Conservation (phyloP, 1,140 invertebrate species). For the Pteromalus puparum region DNA sequence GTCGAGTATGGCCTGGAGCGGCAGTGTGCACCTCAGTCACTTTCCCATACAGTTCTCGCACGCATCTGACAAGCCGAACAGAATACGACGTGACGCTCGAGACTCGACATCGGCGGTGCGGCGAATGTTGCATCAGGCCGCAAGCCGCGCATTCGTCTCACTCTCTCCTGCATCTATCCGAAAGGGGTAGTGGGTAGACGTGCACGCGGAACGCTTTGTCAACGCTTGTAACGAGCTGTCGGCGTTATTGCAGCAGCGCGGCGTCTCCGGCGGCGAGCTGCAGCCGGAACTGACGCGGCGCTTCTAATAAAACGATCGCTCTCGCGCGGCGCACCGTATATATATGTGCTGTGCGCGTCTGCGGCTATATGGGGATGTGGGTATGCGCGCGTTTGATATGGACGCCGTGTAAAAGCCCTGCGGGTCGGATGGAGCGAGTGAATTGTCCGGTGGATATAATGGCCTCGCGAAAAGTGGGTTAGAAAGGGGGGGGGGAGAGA, state of each 20-base stretch:
- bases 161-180: not conserved
- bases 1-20: not conserved
- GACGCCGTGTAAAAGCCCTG: not conserved
- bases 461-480: no score
- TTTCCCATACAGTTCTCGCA: not conserved
- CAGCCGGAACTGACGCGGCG: constrained; percentile 64
- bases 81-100: not conserved
- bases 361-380: not conserved
- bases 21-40: constrained; percentile 10
- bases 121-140: not conserved
- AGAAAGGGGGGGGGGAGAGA: no score
- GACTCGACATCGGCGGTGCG: not conserved
- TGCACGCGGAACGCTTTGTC: constrained; percentile 65
- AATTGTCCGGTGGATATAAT: no score
- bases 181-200: constrained; percentile 40
- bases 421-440: not conserved
- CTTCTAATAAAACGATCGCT: constrained; percentile 70
- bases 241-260: constrained; percentile 68
- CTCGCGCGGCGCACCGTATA: constrained; percentile 36
- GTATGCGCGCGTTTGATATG: not conserved
- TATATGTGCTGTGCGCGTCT: not conserved
- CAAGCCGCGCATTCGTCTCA: constrained; percentile 8
- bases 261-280: constrained; percentile 59
- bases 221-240: constrained; percentile 72
- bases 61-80: not conserved